Evolutionary conservation across 2,113 vertebrate genomes (phyloP).

Genomic region (Rhombomys opimus): DNA sequence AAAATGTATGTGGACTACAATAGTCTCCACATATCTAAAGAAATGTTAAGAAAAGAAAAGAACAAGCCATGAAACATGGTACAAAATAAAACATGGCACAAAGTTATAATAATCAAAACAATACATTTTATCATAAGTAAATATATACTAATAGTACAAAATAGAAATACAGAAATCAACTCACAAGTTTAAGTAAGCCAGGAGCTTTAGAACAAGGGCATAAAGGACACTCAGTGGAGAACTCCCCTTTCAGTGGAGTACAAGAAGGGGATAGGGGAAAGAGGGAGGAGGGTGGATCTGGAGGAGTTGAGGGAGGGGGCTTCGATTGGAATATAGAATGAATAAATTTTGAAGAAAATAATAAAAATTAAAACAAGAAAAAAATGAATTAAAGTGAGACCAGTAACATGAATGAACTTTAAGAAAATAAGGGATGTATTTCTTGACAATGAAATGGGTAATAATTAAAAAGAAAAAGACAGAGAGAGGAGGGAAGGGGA

Average conservation of each 20-base stretch:
- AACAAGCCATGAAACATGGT: not conserved
- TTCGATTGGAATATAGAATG: too few relatives aligned
- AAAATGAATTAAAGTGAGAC: not conserved
- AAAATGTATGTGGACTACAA: not conserved
- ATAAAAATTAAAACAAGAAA: not conserved
- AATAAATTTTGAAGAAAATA: too few relatives aligned
- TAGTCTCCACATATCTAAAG: not conserved
- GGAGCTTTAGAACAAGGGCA: not conserved
- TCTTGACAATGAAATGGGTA: not conserved
- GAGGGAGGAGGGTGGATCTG: not conserved
- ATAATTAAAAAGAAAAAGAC: not conserved
- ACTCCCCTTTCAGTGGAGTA: not conserved
- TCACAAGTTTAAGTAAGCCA: not conserved
- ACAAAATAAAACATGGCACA: not conserved
- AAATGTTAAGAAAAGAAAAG: not conserved
- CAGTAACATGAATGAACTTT: not conserved
- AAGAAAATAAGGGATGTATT: not conserved
- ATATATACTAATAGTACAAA: not conserved
- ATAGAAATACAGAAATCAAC: not conserved
- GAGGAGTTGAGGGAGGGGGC: not conserved
- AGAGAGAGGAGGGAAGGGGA: not conserved
- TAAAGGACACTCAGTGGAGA: not conserved
- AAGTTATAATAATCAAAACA: not conserved
- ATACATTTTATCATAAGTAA: not conserved
- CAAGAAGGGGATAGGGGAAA: too few relatives aligned